Percentiles rank a stretch among this genome's conserved stretches.
Conservation (phyloP, 2,113 vertebrate species). For the Orientallactaga bullata region DNA sequence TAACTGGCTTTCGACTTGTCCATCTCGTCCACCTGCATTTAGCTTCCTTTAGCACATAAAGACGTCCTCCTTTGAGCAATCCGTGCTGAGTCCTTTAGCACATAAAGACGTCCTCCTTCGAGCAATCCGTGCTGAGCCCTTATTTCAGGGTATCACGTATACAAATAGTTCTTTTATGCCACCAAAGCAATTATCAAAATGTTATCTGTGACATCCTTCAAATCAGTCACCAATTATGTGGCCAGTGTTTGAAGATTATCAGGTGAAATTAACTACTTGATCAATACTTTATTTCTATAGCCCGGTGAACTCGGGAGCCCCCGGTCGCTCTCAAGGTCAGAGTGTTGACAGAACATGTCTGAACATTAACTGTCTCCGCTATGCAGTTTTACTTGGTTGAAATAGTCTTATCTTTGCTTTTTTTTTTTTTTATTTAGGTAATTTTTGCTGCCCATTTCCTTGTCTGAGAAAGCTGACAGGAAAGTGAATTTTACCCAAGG, state of each 20-base stretch:
- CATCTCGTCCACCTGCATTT: background rate
- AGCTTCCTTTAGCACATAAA: background rate
- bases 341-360: conserved; percentile 1
- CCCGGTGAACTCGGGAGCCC: background rate
- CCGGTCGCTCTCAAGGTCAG: conserved; percentile 14
- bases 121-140: background rate
- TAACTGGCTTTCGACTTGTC: too few relatives aligned
- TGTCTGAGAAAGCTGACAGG: conserved; percentile 66
- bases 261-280: conserved; percentile 1
- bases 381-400: conserved; percentile 28
- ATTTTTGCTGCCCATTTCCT: conserved; percentile 66
- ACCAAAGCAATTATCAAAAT: background rate
- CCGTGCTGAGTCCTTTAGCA: background rate
- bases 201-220: background rate
- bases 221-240: conserved; percentile 44
- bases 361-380: background rate
- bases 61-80: background rate
- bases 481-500: conserved; percentile 52
- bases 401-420: conserved; percentile 64
- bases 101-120: background rate
- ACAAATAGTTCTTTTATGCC: conserved; percentile 23
- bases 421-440: conserved; percentile 62
- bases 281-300: conserved; percentile 71
- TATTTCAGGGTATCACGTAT: background rate
- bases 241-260: conserved; percentile 67